These are phyloP conservation scores for Sarcophilus harrisii DNA, from an alignment of 2,797 vertebrate species.

Conservation along the genomic window DNA sequence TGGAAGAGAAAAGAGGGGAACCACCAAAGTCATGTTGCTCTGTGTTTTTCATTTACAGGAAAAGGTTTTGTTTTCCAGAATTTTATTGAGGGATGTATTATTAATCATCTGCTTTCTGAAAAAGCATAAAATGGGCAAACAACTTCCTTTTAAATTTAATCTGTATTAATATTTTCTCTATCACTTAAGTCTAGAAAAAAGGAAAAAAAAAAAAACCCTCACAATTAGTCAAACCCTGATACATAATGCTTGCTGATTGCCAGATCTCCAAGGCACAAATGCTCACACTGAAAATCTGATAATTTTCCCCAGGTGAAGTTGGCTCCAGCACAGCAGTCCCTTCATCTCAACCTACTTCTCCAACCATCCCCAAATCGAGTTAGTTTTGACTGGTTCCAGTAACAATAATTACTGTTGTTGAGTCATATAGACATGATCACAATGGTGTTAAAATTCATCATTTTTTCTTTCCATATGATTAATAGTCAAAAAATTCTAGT, in stretches of 20 bases:
- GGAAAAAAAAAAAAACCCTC: no score
- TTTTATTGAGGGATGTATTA: not conserved
- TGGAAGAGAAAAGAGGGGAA: not conserved
- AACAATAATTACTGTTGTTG: conserved; percentile 83
- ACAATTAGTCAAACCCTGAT: not conserved
- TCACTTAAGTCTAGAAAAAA: not conserved
- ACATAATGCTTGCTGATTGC: no score
- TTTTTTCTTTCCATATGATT: conserved; percentile 77
- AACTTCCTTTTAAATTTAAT: not conserved
- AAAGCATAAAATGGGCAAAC: not conserved
- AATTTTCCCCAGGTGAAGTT: not conserved
- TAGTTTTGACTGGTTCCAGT: conserved; percentile 82
- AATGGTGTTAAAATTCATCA: conserved; percentile 79
- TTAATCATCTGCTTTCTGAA: not conserved
- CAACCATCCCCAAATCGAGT: conserved; percentile 74
- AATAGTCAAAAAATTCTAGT: conserved; percentile 76
- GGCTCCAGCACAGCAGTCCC: conserved; percentile 34
- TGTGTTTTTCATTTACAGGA: not conserved
- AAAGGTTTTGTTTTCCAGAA: not conserved
- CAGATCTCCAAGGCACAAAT: not conserved
- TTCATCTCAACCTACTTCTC: not conserved
- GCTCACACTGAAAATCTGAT: not conserved
- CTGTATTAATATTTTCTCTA: not conserved
- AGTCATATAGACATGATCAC: conserved; percentile 78
- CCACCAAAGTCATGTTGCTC: not conserved